These are phyloP conservation scores for Hippasteria phrygiana DNA, from an alignment of 53 echinoderm and acorn worm species.

Conservation along the genomic window DNA sequence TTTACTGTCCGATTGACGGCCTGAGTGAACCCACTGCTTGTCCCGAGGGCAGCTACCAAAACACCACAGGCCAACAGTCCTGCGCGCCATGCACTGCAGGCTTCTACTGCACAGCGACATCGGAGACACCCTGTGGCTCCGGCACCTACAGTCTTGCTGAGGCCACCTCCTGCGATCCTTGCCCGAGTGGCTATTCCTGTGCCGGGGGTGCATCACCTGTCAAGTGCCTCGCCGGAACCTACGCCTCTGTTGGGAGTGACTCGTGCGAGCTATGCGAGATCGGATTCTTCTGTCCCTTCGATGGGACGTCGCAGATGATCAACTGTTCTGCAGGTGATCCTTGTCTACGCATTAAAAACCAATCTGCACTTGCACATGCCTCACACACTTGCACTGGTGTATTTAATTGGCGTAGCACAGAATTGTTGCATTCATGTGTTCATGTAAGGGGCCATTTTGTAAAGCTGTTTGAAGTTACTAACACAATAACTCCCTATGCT, in stretches of 20 bases:
- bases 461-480: no score
- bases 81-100: slow-evolving; percentile 78
- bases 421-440: no score
- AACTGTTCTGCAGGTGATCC: slow-evolving; percentile 87
- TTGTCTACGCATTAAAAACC: no score
- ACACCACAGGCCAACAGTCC: slow-evolving; percentile 26
- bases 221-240: slow-evolving; percentile 72
- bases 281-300: slow-evolving; percentile 84
- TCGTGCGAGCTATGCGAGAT: slow-evolving; percentile 72
- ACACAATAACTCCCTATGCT: no score
- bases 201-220: slow-evolving; percentile 55
- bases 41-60: slow-evolving; percentile 72
- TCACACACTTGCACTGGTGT: neutral
- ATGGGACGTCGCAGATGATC: slow-evolving; percentile 74
- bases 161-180: slow-evolving; percentile 73
- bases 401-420: no score
- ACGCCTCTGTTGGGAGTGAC: slow-evolving; percentile 72
- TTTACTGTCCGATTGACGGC: slow-evolving; percentile 80
- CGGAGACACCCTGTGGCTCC: slow-evolving; percentile 65
- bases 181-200: slow-evolving; percentile 87
- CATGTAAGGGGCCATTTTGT: no score
- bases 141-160: slow-evolving; percentile 83
- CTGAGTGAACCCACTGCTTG: slow-evolving; percentile 71
- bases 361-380: no score
- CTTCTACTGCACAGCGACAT: slow-evolving; percentile 75